phyloP scores from a whole-genome alignment of 2,888 invertebrate genomes.

The Crossocerus cetratus region DNA sequence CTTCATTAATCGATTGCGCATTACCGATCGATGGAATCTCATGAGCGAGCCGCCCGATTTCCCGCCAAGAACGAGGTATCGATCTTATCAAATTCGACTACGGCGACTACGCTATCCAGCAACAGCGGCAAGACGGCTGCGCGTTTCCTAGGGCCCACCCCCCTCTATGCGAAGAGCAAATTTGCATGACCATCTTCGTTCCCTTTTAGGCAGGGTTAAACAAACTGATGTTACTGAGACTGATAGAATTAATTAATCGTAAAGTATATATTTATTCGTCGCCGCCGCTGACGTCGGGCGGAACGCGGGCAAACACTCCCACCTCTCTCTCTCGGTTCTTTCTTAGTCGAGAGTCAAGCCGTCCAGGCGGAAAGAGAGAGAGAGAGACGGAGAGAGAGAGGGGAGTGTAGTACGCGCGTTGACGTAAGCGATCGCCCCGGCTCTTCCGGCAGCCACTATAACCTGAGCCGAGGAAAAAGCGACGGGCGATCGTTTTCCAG shows the following conservation, averaged over 20 bases:
- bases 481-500: too few relatives aligned
- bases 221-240: slow-evolving; percentile 66
- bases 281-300: slow-evolving; percentile 26
- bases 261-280: slow-evolving; percentile 65
- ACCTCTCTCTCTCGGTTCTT: too few relatives aligned
- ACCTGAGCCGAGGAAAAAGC: too few relatives aligned
- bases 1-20: not conserved
- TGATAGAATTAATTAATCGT: slow-evolving; percentile 71
- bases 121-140: slow-evolving; percentile 15
- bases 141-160: slow-evolving; percentile 57
- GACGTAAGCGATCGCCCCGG: too few relatives aligned
- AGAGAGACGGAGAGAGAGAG: too few relatives aligned
- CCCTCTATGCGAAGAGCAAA: slow-evolving; percentile 65
- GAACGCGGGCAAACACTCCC: too few relatives aligned
- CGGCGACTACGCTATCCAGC: too few relatives aligned
- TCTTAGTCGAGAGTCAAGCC: too few relatives aligned
- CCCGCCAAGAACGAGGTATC: slow-evolving; percentile 22
- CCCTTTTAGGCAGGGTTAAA: slow-evolving; percentile 72
- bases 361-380: too few relatives aligned
- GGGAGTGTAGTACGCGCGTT: too few relatives aligned
- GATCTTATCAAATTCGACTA: too few relatives aligned
- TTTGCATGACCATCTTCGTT: slow-evolving; percentile 69
- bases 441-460: too few relatives aligned
- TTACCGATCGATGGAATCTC: slow-evolving; percentile 14
- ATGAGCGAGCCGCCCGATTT: slow-evolving; percentile 25